A percentile compares a stretch with the other conserved stretches of the same genome.
phyloP scores from a whole-genome alignment of 1,140 invertebrate species.

The Brachionus plicatilis region DNA sequence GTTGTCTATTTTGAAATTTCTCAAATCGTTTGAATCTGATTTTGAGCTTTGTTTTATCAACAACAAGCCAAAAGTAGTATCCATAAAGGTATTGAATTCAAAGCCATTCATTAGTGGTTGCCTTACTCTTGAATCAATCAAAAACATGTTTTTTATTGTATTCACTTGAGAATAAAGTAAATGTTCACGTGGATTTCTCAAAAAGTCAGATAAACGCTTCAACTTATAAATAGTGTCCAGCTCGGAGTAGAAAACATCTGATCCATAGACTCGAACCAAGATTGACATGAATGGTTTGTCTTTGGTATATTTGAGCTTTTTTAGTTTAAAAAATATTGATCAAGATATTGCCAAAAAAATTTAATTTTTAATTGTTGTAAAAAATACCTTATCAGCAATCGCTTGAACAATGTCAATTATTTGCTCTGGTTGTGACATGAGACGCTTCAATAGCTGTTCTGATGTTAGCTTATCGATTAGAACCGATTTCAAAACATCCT shows the following conservation, averaged over 20 bases:
- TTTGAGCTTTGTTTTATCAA: slow-evolving; percentile 26
- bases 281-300: slow-evolving; percentile 32
- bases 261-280: slow-evolving; percentile 29
- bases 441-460: neutral
- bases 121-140: slow-evolving; percentile 29
- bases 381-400: neutral
- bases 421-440: slow-evolving; percentile 3
- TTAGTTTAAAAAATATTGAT: neutral
- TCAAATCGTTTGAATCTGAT: neutral
- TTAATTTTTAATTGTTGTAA: neutral
- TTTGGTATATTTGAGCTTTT: neutral
- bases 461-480: slow-evolving; percentile 1
- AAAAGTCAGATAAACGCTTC: slow-evolving; percentile 1
- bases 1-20: slow-evolving; percentile 12
- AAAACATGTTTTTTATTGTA: slow-evolving; percentile 37
- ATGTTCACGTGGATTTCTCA: slow-evolving; percentile 8
- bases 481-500: slow-evolving; percentile 21
- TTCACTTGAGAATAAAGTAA: slow-evolving; percentile 30
- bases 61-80: slow-evolving; percentile 2
- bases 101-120: slow-evolving; percentile 36
- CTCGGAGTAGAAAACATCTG: slow-evolving; percentile 39
- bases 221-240: neutral
- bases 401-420: slow-evolving; percentile 5
- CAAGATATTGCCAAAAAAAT: neutral
- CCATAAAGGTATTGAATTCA: slow-evolving; percentile 35